phyloP scores from a whole-genome alignment of 53 echinoderm and acorn worm genomes.

The Echinarachnius parma region DNA sequence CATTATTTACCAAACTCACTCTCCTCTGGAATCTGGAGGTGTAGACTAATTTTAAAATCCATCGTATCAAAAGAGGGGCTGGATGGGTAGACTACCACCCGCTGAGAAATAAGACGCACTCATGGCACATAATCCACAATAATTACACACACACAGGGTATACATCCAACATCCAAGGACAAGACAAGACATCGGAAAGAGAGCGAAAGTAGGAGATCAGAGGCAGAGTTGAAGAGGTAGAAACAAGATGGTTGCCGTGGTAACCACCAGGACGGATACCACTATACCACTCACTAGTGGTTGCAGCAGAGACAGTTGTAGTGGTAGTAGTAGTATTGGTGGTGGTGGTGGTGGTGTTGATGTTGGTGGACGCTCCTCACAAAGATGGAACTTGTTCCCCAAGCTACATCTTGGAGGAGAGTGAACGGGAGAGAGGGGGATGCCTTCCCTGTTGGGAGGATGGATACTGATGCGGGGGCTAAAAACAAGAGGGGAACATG shows the following conservation, averaged over 20 bases:
- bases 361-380: conserved; percentile 2
- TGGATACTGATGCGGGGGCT: conserved; percentile 8
- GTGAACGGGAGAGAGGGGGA: no score
- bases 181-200: no score
- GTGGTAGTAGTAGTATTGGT: neutral
- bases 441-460: neutral
- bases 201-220: neutral
- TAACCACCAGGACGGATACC: no score
- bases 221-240: neutral
- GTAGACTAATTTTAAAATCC: conserved; percentile 47
- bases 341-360: neutral
- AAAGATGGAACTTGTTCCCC: neutral
- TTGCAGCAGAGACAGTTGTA: neutral
- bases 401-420: conserved; percentile 35
- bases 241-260: no score
- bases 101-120: neutral
- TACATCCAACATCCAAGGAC: no score
- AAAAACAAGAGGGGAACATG: neutral
- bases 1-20: conserved; percentile 21
- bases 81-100: neutral
- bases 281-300: no score
- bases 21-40: conserved; percentile 35
- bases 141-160: neutral
- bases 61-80: conserved; percentile 7
- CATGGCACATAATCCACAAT: conserved; percentile 6